Percentiles rank a stretch among this genome's conserved stretches.
Conservation (phyloP, 2,888 invertebrate species). For the Drosophila cyrtoloma region DNA sequence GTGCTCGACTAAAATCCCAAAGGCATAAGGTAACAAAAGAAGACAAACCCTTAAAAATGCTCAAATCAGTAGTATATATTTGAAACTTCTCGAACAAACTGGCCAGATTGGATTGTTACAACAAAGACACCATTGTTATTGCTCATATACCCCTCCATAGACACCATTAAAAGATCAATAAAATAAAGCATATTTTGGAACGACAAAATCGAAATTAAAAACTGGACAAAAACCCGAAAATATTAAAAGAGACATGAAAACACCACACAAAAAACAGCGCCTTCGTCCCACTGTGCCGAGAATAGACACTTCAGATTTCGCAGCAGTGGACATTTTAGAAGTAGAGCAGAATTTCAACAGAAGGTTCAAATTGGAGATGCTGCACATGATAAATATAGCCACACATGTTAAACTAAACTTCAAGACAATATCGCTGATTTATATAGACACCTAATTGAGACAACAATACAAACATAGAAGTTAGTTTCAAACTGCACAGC, state of each 20-base stretch:
- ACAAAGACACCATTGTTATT: background rate
- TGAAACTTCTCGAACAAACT: background rate
- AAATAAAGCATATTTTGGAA: background rate
- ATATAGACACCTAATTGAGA: background rate
- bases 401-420: background rate
- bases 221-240: background rate
- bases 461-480: background rate
- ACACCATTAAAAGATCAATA: background rate
- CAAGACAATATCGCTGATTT: background rate
- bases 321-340: background rate
- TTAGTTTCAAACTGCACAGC: no score
- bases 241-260: background rate
- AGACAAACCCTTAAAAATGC: background rate
- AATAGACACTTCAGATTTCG: background rate
- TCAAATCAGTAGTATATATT: background rate
- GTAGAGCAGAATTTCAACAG: background rate
- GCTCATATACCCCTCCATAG: background rate
- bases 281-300: background rate
- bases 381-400: background rate
- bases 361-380: background rate
- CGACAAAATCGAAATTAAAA: background rate
- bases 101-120: background rate
- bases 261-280: background rate
- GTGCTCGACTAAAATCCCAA: background rate
- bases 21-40: rapidly evolving